Conservation (phyloP, 2,797 vertebrate genomes). For the Podarcis lilfordi region DNA sequence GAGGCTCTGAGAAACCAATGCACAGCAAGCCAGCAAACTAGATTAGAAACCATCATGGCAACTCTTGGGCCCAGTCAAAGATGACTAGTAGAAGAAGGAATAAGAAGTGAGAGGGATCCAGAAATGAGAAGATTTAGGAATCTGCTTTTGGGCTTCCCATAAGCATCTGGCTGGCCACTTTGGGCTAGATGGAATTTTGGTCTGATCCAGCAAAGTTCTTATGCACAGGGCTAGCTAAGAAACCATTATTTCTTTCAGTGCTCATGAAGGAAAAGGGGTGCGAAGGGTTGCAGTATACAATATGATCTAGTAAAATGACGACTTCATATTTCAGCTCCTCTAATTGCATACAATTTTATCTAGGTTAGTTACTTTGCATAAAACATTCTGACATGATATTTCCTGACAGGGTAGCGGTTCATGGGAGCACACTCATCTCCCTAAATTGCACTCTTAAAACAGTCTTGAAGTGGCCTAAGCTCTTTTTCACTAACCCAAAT, state of each 20-base stretch:
- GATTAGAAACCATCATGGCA: background rate
- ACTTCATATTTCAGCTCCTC: background rate
- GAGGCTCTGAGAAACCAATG: background rate
- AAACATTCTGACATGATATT: background rate
- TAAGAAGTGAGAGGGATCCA: background rate
- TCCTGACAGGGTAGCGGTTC: background rate
- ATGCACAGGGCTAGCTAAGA: background rate
- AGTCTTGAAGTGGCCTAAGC: background rate
- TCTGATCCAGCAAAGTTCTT: no score
- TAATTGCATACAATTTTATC: background rate
- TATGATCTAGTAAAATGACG: background rate
- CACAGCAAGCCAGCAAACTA: background rate
- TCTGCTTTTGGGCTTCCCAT: no score
- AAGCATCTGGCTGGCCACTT: no score
- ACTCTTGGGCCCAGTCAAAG: background rate
- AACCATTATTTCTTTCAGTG: background rate
- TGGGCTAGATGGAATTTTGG: no score
- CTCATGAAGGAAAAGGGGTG: background rate
- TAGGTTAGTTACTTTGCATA: background rate
- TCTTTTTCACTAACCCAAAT: background rate
- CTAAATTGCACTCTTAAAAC: background rate
- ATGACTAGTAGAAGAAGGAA: background rate
- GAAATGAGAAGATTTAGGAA: no score
- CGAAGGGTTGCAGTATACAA: background rate
- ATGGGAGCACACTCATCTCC: background rate